These are phyloP conservation scores for Sympetrum striolatum DNA, from an alignment of 2,888 invertebrate species.

Conservation along the genomic window DNA sequence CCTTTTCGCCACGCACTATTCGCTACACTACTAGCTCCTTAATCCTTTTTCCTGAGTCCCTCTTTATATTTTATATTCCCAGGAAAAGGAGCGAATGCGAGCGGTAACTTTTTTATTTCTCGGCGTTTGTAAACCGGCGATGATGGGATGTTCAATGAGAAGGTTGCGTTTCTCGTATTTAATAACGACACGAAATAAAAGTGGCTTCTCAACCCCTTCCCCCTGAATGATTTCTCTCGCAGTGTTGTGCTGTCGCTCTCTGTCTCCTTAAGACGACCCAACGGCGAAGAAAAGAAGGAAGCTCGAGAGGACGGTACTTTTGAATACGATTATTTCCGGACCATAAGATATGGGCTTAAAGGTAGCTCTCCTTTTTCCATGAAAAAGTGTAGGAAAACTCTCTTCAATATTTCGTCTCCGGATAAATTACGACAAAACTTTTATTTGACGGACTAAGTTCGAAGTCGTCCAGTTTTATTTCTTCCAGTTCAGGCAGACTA, in stretches of 20 bases:
- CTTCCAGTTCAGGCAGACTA: neutral
- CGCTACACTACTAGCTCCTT: neutral
- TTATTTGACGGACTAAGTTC: neutral
- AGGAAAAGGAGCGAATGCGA: neutral
- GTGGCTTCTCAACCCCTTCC: neutral
- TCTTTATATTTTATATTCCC: neutral
- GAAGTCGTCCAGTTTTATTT: neutral
- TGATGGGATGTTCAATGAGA: neutral
- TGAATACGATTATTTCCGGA: neutral
- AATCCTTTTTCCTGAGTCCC: neutral
- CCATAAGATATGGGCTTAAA: neutral
- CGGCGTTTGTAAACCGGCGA: neutral
- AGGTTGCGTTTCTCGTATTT: neutral
- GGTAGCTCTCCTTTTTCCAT: neutral
- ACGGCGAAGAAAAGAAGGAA: neutral
- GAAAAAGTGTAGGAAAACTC: neutral
- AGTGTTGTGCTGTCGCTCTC: neutral
- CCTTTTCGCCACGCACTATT: neutral
- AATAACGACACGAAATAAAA: neutral
- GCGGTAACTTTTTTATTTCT: neutral
- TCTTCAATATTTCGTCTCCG: neutral
- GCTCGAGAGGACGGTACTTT: neutral
- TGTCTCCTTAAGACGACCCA: neutral
- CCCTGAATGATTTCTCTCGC: neutral
- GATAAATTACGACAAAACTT: neutral